Base-by-base conservation (phyloP, 2,888 invertebrate genomes). In the Drosophila meridiana region DNA sequence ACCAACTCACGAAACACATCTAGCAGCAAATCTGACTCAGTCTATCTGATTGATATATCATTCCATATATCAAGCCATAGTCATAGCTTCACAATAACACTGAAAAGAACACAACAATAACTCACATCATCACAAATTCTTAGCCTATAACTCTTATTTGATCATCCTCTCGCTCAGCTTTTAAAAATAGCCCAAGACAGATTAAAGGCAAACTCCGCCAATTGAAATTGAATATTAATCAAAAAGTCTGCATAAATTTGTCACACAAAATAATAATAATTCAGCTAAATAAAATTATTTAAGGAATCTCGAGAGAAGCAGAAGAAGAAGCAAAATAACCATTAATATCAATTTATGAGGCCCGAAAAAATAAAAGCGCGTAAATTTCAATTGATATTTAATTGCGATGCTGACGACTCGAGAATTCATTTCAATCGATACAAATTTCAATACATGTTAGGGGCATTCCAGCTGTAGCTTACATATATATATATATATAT, bases 401-500 rank as follows among this genome's bases (percentile, higher is more conserved):
- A 90, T 88, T 90, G 89, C 72, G 81, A 71, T 1, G 20, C 20
- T 75, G 84, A 76, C 70, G 63, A 72, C 72, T 64, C 40, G 52
- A 70, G 73, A 80, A 83, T 83, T 83, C 86, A 85, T 79, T 82
- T 65, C 88, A 87, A 89, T 85, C 89, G 85, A 89, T 89, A 89
- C 78, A 74, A 87, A 87, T 81, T 84, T 82, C 76, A 69, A 76
- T 69, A 40, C 20, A 2, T n/a, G 20, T 28, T 55, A 11, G 56
- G 56, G 56, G 40, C 47, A 69, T 52, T 38, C 36, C 45, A 55
- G 53, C 53, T 53, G 13, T n/a, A 34, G 48, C 7, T 30, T 20
- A 34, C 9, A 52, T 34, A 50, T 20, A 47, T 13, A 52, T 53
- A 30, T 32, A 30, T 56, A 34, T 40, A 48, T 30, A 34, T 30